Evolutionary conservation across 2,888 invertebrate species (phyloP).

Genomic region (Limnephilus auricula): DNA sequence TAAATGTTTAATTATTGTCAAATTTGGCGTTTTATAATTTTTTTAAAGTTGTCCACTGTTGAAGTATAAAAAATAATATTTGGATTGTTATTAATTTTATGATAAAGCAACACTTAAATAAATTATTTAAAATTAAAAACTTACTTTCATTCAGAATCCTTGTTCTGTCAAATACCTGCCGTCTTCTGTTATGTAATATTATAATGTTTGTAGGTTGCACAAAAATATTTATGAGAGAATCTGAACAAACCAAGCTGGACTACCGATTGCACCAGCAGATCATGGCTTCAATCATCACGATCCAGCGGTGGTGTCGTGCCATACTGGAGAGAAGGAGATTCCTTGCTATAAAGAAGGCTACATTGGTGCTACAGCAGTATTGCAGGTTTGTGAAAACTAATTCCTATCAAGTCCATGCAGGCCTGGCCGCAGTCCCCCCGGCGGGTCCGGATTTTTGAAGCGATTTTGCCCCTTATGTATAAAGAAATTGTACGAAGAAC

Average conservation of each 20-base stretch:
- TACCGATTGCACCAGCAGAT: slow-evolving; percentile 95
- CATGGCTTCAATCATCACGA: slow-evolving; percentile 92
- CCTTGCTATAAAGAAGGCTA: slow-evolving; percentile 84
- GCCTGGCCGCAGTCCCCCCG: too few species aligned
- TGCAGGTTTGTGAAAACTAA: slow-evolving; percentile 72
- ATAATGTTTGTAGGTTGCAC: slow-evolving; percentile 78
- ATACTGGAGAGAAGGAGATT: slow-evolving; percentile 88
- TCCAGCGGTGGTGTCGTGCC: slow-evolving; percentile 94
- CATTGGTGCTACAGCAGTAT: slow-evolving; percentile 84
- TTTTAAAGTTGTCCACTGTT: too few species aligned
- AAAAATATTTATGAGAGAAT: slow-evolving; percentile 96
- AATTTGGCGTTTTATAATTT: too few species aligned
- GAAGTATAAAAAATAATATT: too few species aligned
- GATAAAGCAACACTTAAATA: too few species aligned
- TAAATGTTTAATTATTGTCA: too few species aligned
- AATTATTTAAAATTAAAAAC: neutral
- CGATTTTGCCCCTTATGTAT: too few species aligned
- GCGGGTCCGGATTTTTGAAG: too few species aligned
- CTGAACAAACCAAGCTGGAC: slow-evolving; percentile 94
- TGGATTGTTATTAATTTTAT: too few species aligned
- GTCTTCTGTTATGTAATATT: neutral
- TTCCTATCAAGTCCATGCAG: neutral
- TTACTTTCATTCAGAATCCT: too few species aligned
- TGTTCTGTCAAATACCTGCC: too few species aligned
- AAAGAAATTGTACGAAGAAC: too few species aligned